Conservation (phyloP, 2,888 invertebrate genomes). For the Rosalia funebris region DNA sequence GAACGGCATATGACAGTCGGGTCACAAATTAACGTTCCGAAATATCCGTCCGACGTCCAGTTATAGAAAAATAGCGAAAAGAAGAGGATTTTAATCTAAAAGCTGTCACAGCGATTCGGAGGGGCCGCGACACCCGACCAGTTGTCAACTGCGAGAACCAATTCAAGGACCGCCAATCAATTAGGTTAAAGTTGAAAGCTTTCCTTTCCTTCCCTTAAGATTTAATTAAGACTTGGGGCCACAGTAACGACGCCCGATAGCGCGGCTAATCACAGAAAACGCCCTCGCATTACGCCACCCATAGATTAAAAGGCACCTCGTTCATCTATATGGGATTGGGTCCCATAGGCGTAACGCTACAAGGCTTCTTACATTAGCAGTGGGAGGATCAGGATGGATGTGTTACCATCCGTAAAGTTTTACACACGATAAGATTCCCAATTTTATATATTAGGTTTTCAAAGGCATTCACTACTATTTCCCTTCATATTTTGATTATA, state of each 20-base stretch:
- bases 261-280: conserved; percentile 55
- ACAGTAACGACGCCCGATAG: conserved; percentile 55
- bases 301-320: conserved; percentile 48
- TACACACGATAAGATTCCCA: too few relatives aligned
- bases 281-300: conserved; percentile 37
- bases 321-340: conserved; percentile 30
- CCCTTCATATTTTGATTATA: too few relatives aligned
- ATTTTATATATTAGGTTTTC: too few relatives aligned
- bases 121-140: conserved; percentile 44
- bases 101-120: conserved; percentile 58
- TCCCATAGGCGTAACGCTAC: background rate
- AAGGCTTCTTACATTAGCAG: too few relatives aligned
- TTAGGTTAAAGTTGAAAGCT: conserved; percentile 57
- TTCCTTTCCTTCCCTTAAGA: conserved; percentile 54
- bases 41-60: conserved; percentile 50
- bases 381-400: too few relatives aligned
- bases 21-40: conserved; percentile 56
- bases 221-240: conserved; percentile 61
- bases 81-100: conserved; percentile 59
- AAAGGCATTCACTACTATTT: too few relatives aligned
- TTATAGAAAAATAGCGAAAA: conserved; percentile 45
- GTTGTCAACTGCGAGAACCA: conserved; percentile 40
- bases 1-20: conserved; percentile 40
- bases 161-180: conserved; percentile 58
- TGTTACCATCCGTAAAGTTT: too few relatives aligned